These are phyloP conservation scores for Peromyscus polionotus DNA, from an alignment of 2,113 vertebrate genomes.

Conservation along the genomic window DNA sequence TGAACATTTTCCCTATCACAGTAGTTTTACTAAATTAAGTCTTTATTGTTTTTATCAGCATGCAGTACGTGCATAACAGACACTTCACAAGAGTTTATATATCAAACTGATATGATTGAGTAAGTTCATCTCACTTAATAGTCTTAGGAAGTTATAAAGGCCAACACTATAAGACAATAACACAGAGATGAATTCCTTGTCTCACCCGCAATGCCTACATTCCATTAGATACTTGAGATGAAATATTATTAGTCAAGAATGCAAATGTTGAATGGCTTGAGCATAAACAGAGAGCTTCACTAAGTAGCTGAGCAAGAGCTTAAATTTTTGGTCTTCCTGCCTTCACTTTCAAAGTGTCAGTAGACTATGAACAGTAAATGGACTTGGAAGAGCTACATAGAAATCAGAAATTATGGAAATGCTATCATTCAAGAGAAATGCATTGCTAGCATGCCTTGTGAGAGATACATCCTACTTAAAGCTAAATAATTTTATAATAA, in stretches of 20 bases:
- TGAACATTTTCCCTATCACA: not conserved
- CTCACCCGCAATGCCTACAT: not conserved
- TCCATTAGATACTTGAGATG: not conserved
- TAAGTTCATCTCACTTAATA: not conserved
- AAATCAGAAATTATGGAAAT: not conserved
- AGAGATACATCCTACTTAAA: too few species aligned
- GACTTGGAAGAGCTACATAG: not conserved
- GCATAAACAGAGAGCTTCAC: not conserved
- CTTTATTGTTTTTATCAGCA: not conserved
- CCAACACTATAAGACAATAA: rapidly evolving
- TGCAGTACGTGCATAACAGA: not conserved
- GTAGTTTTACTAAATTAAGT: not conserved
- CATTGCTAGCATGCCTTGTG: too few species aligned
- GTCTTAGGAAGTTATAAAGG: not conserved
- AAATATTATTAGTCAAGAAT: not conserved
- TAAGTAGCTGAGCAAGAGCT: not conserved
- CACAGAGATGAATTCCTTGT: not conserved
- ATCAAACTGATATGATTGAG: not conserved
- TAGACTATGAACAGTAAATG: not conserved
- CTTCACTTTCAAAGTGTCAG: not conserved
- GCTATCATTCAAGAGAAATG: too few species aligned
- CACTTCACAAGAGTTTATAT: not conserved
- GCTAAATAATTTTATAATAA: too few species aligned
- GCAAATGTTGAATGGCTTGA: not conserved
- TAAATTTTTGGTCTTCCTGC: not conserved